Conservation (phyloP, 2,113 vertebrate genomes). For the Poecilia latipinna region DNA sequence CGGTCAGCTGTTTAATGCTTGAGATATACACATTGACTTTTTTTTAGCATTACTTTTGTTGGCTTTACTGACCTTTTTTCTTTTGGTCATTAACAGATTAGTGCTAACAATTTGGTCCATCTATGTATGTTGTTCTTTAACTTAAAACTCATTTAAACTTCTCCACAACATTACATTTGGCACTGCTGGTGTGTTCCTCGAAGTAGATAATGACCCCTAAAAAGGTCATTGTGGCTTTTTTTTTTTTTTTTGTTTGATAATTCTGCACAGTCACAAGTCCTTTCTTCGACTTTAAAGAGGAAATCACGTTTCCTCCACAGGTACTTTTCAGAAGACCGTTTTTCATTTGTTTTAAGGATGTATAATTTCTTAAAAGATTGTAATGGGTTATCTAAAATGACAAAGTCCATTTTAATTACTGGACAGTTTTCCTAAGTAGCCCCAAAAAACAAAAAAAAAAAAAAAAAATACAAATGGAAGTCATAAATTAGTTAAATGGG, state of each 20-base stretch:
- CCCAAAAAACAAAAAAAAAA: slow-evolving; percentile 60
- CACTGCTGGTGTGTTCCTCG: no score
- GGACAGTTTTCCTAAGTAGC: slow-evolving; percentile 67
- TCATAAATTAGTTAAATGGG: slow-evolving; percentile 60
- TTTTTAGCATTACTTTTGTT: no score
- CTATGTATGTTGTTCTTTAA: not conserved
- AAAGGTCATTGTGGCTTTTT: not conserved
- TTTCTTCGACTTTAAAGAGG: slow-evolving; percentile 1
- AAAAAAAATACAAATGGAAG: slow-evolving; percentile 63
- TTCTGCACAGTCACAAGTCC: not conserved
- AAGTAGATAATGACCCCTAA: no score
- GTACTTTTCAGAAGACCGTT: not conserved
- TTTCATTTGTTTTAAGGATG: slow-evolving; percentile 18
- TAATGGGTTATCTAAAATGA: slow-evolving; percentile 66
- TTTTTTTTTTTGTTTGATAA: not conserved
- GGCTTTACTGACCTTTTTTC: no score
- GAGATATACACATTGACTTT: not conserved
- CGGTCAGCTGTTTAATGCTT: not conserved
- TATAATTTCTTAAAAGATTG: slow-evolving; percentile 51
- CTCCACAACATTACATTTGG: no score
- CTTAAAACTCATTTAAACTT: not conserved
- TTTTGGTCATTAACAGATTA: no score
- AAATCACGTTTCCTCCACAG: not conserved
- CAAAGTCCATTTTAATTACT: slow-evolving; percentile 64
- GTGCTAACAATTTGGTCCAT: no score